Evolutionary conservation across 37 sponge, comb jelly and placozoan genomes (phyloP).

Genomic region (Cliona cf. orientalis): DNA sequence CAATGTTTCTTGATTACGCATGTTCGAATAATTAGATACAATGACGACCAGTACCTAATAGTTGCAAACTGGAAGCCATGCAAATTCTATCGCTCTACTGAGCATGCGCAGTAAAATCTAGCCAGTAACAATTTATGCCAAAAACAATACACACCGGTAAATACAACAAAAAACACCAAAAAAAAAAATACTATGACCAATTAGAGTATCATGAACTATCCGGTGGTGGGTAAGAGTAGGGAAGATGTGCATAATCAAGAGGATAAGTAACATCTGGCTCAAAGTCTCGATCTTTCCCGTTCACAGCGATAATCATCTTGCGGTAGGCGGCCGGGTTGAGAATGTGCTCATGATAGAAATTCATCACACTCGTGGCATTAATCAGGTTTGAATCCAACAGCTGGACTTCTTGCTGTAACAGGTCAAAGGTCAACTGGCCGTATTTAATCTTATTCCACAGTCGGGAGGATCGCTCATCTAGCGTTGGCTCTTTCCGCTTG

Average conservation of each 20-base stretch:
- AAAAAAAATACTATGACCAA: too few species aligned
- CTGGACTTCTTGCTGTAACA: constrained; percentile 13
- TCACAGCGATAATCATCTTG: constrained; percentile 53
- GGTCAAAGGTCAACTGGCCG: constrained; percentile 60
- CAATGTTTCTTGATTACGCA: too few species aligned
- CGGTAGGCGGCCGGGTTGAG: background rate
- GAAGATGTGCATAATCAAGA: constrained; percentile 3
- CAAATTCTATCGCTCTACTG: too few species aligned
- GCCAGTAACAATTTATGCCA: too few species aligned
- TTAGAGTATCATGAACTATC: too few species aligned
- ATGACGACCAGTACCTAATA: too few species aligned
- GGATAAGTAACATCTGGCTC: background rate
- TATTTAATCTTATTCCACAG: constrained; percentile 58
- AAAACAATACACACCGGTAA: too few species aligned
- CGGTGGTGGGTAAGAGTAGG: too few species aligned
- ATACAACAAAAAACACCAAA: too few species aligned
- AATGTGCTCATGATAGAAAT: constrained; percentile 58
- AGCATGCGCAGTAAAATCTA: too few species aligned
- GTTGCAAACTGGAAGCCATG: too few species aligned
- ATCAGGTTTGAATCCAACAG: constrained; percentile 4
- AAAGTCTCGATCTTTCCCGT: constrained; percentile 2
- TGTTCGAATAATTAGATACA: too few species aligned
- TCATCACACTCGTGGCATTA: background rate
- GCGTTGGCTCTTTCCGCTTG: constrained; percentile 28
- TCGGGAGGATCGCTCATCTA: constrained; percentile 36